Base-by-base conservation (phyloP, 2,888 invertebrate genomes). In the Acanthosepion esculentum region DNA sequence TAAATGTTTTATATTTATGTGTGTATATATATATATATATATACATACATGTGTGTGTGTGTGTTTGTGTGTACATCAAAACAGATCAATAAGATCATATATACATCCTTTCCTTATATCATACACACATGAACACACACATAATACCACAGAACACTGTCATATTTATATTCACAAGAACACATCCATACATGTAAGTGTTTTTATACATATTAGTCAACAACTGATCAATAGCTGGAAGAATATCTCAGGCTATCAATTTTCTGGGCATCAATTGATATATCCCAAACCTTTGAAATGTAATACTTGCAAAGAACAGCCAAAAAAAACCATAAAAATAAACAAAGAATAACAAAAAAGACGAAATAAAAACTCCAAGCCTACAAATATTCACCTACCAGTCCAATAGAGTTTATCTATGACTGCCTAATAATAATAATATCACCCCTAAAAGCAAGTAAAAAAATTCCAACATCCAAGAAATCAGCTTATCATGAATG, bases 201-300 rank as follows among this genome's bases (percentile, higher is more conserved):
- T 78, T 15, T 78, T 12, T 78, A 33, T 15, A 59, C 23, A 33
- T n/a, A 78, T 78, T 33, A 78, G 78, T 78, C 78, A n/a, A 78
- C 78, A n/a, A 33, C 78, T 33, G 78, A 78, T 78, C 78, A 78
- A 78, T 78, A 33, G n/a, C 15, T n/a, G 78, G n/a, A 78, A n/a
- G 78, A 78, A 78, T 78, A 78, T 78, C n/a, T 78, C 33, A 33
- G 78, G n/a, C 78, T 78, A 78, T 78, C 78, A 78, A 78, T 78
- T 78, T 78, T 78, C 78, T 78, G n/a, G 78, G n/a, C 78, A n/a
- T 78, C 78, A 78, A 78, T 78, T n/a, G 78, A 59, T 59, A 23
- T 59, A 59, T 59, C 59, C 78, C 33, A 78, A 78, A 78, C 78
- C 78, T 78, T 78, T 78, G 78, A 78, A 78, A 78, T 41, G n/a